Percentiles rank a stretch among this genome's conserved stretches.
These are phyloP conservation scores for Elysia crispata DNA, from an alignment of 2,888 invertebrate species.

Conservation along the genomic window DNA sequence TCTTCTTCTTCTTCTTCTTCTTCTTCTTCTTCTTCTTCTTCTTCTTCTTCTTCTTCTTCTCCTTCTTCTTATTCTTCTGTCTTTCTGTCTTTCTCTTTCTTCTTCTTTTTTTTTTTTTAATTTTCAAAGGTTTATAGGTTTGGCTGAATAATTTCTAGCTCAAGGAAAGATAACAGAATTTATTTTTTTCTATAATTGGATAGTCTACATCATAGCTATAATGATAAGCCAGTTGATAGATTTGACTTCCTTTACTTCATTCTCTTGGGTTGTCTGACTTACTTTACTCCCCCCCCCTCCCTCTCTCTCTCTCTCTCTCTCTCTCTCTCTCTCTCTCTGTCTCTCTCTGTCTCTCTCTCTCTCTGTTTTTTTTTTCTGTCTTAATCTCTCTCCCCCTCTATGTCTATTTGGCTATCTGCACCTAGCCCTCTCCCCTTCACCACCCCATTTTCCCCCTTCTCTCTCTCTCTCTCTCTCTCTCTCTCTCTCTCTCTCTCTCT, in stretches of 20 bases:
- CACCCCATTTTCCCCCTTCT: too few species aligned
- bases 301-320: conserved; percentile 41
- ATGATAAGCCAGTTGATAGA: too few species aligned
- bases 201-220: too few species aligned
- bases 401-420: too few species aligned
- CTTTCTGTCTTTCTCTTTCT: conserved; percentile 30
- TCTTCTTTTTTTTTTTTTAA: not conserved
- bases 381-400: not conserved
- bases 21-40: not conserved
- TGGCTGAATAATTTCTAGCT: not conserved
- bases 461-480: too few species aligned
- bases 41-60: conserved; percentile 34
- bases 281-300: conserved; percentile 22
- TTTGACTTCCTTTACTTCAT: not conserved
- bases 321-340: not conserved
- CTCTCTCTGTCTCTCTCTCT: not conserved
- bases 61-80: not conserved
- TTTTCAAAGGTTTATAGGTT: not conserved
- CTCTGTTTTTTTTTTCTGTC: too few species aligned
- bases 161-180: not conserved
- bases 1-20: conserved; percentile 6
- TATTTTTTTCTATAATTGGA: too few species aligned
- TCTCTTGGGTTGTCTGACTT: not conserved
- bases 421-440: too few species aligned
- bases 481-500: too few species aligned